phyloP scores from a whole-genome alignment of 2,797 vertebrate genomes.

The Phoebastria nigripes region DNA sequence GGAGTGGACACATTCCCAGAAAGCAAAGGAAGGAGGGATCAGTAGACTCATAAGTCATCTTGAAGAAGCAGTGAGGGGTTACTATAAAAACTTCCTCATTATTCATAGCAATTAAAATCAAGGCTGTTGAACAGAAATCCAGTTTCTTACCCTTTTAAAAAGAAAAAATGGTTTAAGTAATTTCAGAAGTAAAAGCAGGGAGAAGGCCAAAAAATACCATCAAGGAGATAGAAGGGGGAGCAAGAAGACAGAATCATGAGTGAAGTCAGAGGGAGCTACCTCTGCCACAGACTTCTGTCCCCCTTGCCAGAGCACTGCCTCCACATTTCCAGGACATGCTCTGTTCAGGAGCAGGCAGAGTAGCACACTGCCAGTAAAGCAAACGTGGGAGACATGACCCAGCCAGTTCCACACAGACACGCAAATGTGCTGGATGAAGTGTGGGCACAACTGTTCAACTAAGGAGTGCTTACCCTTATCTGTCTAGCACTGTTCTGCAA shows the following conservation, averaged over 20 bases:
- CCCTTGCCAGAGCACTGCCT: neutral
- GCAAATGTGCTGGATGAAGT: neutral
- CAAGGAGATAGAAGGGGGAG: neutral
- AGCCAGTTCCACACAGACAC: neutral
- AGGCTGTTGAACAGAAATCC: neutral
- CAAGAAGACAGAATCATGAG: neutral
- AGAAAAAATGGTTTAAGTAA: neutral
- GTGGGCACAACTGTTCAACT: neutral
- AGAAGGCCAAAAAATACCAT: neutral
- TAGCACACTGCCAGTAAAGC: neutral
- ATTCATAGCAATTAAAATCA: neutral
- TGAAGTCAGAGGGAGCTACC: neutral
- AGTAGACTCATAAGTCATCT: neutral
- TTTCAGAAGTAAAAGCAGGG: neutral
- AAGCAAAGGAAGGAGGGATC: neutral
- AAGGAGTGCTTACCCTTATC: neutral
- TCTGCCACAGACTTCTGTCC: neutral
- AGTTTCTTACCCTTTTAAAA: neutral
- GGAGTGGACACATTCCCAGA: neutral
- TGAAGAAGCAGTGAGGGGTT: neutral
- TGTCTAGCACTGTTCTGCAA: neutral
- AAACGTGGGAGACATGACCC: neutral
- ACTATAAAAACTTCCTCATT: neutral
- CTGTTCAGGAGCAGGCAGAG: neutral
- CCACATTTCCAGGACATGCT: neutral